Base-by-base conservation (phyloP, 2,888 invertebrate species). In the Drosophila helvetica region DNA sequence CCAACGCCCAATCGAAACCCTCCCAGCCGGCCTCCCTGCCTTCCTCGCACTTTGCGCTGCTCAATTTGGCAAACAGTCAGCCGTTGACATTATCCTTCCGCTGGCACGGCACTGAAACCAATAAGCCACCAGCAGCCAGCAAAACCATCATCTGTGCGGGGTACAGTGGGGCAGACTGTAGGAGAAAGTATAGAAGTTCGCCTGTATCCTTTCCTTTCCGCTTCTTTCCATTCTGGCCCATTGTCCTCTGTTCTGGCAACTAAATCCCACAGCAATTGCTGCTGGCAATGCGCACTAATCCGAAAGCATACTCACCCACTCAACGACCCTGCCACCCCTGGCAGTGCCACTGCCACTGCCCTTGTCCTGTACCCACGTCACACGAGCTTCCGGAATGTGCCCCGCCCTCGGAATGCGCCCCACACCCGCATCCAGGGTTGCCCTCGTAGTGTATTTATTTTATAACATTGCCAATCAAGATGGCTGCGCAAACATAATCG, bases 381-480 rank as follows among this genome's bases (percentile, higher is more conserved):
- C 82, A 77, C 68, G 79, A 77, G 75, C 57, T 74, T 88, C 81
- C 86, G 83, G 76, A 59, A 62, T 72, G 45, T 48, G 67, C 64
- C 60, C 47, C 64, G 66, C 58, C 51, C 57, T 42, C 27, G n/a
- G n/a, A n/a, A n/a, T n/a, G n/a, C 38, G 38, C 15, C 27, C n/a
- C 48, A 8, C 57, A 48, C 43, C 22, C 43, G 15, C 27, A 27
- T 0, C 18, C 52, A 46, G 27, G 43, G 55, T 59, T 78, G 61
- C 63, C 68, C 75, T 74, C 77, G 71, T 82, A 86, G 81, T 79
- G 89, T 91, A 92, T 92, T 92, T 92, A 92, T 92, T 92, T 92
- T 91, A 92, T 92, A 91, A 91, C 91, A 91, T 92, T 90, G 91
- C 91, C 91, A 92, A 92, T 92, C 92, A 92, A 92, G 90, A 92